These are phyloP conservation scores for Pantala flavescens DNA, from an alignment of 1,140 invertebrate species.

Conservation along the genomic window DNA sequence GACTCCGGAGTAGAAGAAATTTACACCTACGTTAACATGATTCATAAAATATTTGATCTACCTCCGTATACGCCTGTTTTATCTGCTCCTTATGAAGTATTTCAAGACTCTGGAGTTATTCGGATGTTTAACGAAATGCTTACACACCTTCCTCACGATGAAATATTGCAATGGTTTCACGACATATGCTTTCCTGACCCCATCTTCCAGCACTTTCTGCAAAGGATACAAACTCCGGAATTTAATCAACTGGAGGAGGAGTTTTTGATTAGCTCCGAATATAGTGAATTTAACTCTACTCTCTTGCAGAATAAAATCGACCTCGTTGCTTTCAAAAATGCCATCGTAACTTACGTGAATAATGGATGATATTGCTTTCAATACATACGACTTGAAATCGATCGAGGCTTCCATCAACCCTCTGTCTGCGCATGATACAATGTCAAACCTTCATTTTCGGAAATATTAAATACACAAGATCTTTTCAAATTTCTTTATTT, in stretches of 20 bases:
- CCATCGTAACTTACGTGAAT: background rate
- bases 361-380: no score
- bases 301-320: background rate
- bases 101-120: background rate
- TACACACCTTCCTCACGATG: background rate
- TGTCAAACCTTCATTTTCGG: no score
- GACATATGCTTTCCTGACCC: background rate
- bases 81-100: slow-evolving; percentile 10
- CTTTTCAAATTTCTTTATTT: no score
- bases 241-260: background rate
- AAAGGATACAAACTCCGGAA: background rate
- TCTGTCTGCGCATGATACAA: no score
- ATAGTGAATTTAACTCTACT: background rate
- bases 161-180: background rate
- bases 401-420: no score
- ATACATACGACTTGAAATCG: no score
- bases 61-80: slow-evolving; percentile 17
- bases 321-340: background rate
- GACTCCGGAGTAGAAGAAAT: slow-evolving; percentile 10
- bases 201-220: background rate
- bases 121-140: background rate
- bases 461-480: no score
- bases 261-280: background rate
- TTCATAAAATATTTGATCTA: slow-evolving; percentile 25
- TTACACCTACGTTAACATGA: slow-evolving; percentile 23